Conservation (phyloP, 2,113 vertebrate species). For the Thamnophis sirtalis region DNA sequence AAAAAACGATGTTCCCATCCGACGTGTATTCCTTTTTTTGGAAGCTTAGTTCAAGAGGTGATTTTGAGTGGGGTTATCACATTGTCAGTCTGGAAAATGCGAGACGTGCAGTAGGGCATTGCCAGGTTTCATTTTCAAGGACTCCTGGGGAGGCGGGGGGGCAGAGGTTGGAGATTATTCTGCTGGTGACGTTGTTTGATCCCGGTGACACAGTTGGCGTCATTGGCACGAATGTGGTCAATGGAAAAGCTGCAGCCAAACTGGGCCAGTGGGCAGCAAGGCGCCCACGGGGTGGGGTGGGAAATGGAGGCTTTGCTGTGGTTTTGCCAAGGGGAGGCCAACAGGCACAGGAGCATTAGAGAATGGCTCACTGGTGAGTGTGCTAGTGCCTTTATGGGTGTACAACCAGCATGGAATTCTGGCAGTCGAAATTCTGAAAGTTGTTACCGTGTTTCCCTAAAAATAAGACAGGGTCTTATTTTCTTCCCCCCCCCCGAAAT, state of each 20-base stretch:
- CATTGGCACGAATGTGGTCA: not conserved
- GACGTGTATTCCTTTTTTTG: not conserved
- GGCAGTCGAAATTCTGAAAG: too few relatives aligned
- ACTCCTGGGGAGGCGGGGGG: not conserved
- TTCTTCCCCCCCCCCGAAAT: too few relatives aligned
- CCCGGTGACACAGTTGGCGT: not conserved
- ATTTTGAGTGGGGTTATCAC: not conserved
- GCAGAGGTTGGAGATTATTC: not conserved
- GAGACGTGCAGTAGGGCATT: not conserved
- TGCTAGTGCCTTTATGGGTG: not conserved
- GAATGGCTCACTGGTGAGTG: not conserved
- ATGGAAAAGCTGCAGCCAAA: not conserved
- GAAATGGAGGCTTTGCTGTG: not conserved
- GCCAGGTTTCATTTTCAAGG: not conserved
- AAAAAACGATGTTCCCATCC: not conserved
- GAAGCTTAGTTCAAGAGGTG: not conserved
- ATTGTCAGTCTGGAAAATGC: not conserved
- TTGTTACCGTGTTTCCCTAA: too few relatives aligned
- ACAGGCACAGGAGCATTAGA: not conserved
- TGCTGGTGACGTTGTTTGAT: not conserved
- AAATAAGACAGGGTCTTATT: too few relatives aligned
- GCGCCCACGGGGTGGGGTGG: too few relatives aligned
- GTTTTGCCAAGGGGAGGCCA: not conserved
- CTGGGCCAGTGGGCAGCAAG: not conserved
- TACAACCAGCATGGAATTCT: too few relatives aligned